Percentiles rank a stretch among this genome's conserved stretches.
These are phyloP conservation scores for Chelonia mydas DNA, from an alignment of 2,797 vertebrate species.

Conservation along the genomic window DNA sequence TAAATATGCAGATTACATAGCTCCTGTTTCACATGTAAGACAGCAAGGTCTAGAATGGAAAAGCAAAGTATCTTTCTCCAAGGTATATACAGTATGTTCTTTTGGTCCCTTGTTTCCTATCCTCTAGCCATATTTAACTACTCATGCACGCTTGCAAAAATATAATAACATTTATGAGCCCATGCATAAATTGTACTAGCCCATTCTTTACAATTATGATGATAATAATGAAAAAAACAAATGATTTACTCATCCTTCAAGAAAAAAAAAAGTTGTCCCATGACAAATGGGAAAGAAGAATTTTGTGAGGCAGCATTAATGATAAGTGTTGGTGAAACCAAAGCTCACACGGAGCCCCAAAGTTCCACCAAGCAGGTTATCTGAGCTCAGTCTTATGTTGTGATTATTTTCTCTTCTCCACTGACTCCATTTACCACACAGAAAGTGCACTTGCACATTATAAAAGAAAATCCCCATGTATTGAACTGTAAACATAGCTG, in stretches of 20 bases:
- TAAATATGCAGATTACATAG: background rate
- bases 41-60: background rate
- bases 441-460: background rate
- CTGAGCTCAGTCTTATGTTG: background rate
- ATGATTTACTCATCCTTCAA: background rate
- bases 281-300: background rate
- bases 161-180: background rate
- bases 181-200: background rate
- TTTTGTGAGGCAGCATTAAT: background rate
- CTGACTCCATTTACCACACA: background rate
- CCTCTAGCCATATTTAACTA: background rate
- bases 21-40: background rate
- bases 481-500: background rate
- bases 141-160: background rate
- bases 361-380: background rate
- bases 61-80: background rate
- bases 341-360: background rate
- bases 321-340: background rate
- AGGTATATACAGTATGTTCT: background rate
- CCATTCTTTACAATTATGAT: background rate
- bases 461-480: background rate
- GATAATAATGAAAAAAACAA: background rate
- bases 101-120: background rate
- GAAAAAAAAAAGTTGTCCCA: background rate
- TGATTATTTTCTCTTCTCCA: background rate